Evolutionary conservation across 1,140 invertebrate species (phyloP).

Genomic region (Diorhabda elongata): DNA sequence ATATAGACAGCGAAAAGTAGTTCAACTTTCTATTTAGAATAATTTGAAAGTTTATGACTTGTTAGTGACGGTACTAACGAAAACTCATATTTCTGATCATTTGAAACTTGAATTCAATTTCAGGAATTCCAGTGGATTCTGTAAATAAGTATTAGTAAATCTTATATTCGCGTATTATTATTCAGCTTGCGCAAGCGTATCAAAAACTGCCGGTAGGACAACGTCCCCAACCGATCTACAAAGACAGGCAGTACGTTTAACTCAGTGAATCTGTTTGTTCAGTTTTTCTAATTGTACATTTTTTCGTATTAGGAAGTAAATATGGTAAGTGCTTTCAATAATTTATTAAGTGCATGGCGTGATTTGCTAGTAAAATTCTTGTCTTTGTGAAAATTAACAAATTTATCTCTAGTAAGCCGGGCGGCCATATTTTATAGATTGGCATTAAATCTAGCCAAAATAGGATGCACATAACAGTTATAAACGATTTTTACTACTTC

Average conservation of each 20-base stretch:
- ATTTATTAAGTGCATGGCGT: background rate
- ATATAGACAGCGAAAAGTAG: constrained; percentile 35
- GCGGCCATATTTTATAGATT: constrained; percentile 31
- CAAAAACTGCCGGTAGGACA: constrained; percentile 42
- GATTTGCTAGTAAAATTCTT: constrained; percentile 3
- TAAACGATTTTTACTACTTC: background rate
- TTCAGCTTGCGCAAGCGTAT: constrained; percentile 27
- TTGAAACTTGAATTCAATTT: constrained; percentile 4
- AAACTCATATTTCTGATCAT: background rate
- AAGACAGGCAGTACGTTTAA: constrained; percentile 36
- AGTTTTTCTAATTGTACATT: constrained; percentile 34
- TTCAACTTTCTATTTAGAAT: constrained; percentile 10
- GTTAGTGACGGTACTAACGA: background rate
- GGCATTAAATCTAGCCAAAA: constrained; percentile 12
- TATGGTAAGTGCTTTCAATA: constrained; percentile 41
- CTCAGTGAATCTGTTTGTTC: constrained; percentile 39
- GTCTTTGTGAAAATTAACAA: background rate
- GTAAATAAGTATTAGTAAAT: constrained; percentile 12
- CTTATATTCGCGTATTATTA: constrained; percentile 21
- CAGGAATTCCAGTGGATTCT: constrained; percentile 3
- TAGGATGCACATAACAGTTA: background rate
- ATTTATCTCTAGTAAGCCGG: constrained; percentile 25
- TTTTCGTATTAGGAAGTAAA: constrained; percentile 38
- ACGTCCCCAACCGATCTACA: constrained; percentile 43
- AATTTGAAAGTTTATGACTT: background rate